These are phyloP conservation scores for Dipodomys ordii DNA, from an alignment of 2,113 vertebrate species.

Conservation along the genomic window DNA sequence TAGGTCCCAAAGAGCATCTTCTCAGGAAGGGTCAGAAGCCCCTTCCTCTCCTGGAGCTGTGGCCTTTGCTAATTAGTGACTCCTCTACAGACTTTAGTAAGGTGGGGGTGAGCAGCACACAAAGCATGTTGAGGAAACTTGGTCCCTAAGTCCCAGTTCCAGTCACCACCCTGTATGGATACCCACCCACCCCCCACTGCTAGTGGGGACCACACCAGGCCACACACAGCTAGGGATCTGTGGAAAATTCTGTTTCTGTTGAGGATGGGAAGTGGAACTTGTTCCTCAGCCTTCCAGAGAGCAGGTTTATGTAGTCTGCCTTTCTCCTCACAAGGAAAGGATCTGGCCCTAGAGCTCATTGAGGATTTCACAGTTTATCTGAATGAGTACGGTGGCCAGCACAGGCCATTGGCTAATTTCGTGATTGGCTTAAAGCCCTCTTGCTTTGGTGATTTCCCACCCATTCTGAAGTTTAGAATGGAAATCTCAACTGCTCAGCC, in stretches of 20 bases:
- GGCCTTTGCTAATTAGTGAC: slow-evolving; percentile 34
- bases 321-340: slow-evolving; percentile 30
- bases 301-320: slow-evolving; percentile 51
- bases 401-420: slow-evolving; percentile 60
- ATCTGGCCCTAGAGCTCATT: slow-evolving; percentile 48
- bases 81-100: neutral
- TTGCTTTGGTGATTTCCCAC: slow-evolving; percentile 46
- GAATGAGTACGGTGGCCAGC: slow-evolving; percentile 37
- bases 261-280: neutral
- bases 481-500: slow-evolving; percentile 39
- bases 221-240: slow-evolving; percentile 61
- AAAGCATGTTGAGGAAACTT: neutral
- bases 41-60: neutral
- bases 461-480: neutral
- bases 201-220: neutral
- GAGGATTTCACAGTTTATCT: slow-evolving; percentile 74
- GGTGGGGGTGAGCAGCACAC: neutral
- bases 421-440: slow-evolving; percentile 63
- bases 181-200: neutral
- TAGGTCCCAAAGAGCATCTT: slow-evolving; percentile 60
- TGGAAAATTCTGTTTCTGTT: neutral
- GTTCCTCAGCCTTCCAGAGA: neutral
- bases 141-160: neutral
- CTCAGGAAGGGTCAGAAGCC: neutral
- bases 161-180: neutral